Conservation (phyloP, 2,797 vertebrate species). For the Paramormyrops hopkinsi region DNA sequence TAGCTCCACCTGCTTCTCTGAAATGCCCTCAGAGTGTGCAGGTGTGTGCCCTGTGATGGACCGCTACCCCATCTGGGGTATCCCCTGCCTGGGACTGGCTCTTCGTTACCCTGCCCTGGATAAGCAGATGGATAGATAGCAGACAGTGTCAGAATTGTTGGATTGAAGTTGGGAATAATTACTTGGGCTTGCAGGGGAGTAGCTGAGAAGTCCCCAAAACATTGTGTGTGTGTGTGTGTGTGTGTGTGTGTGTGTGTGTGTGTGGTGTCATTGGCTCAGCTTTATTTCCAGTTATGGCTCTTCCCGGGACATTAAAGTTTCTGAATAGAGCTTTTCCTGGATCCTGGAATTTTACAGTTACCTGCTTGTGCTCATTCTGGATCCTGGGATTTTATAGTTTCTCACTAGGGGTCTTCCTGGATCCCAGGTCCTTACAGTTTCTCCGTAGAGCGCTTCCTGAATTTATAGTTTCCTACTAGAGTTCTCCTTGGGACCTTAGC, state of each 20-base stretch:
- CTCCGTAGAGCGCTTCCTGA: background rate
- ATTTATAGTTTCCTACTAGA: background rate
- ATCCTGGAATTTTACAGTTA: too few relatives aligned
- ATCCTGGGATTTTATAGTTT: background rate
- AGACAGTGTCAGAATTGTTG: too few relatives aligned
- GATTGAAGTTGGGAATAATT: too few relatives aligned
- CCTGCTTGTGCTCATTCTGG: background rate
- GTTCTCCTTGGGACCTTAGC: background rate
- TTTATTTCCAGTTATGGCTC: too few relatives aligned
- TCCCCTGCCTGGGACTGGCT: background rate
- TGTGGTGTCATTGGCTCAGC: too few relatives aligned
- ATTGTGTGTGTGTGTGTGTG: too few relatives aligned
- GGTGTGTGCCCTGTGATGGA: background rate
- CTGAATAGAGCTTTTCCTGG: too few relatives aligned
- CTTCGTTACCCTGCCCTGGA: background rate
- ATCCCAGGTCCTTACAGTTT: background rate
- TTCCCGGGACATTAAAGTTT: too few relatives aligned
- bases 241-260: too few relatives aligned
- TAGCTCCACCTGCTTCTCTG: background rate
- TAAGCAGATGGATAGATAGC: background rate
- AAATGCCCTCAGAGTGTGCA: background rate
- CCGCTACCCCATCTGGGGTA: background rate
- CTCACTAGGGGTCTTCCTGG: background rate
- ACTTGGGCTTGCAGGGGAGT: too few relatives aligned
- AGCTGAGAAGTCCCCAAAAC: too few relatives aligned